Percentiles rank a stretch among this genome's conserved stretches.
Conservation (phyloP, 2,888 invertebrate genomes). For the Drosophila pseudotalamancana region DNA sequence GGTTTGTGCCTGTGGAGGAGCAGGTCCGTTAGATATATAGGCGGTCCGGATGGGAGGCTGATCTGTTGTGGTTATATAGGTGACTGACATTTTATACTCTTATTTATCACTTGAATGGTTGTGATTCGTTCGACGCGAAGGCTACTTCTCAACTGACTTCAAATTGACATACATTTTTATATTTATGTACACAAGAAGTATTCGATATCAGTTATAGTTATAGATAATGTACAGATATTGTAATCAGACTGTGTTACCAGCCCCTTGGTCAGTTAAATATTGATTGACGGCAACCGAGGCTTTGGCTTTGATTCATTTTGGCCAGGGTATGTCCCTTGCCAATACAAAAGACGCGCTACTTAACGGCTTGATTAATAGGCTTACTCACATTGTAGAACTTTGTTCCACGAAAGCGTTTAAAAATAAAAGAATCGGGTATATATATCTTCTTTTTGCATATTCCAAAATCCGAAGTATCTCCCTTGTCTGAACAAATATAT, state of each 20-base stretch:
- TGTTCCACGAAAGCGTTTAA: too few relatives aligned
- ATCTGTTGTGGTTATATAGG: conserved; percentile 14
- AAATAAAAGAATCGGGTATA: too few relatives aligned
- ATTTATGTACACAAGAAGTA: conserved; percentile 25
- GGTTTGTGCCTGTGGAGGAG: conserved; percentile 16
- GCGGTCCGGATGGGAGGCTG: conserved; percentile 26
- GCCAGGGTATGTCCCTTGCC: background rate
- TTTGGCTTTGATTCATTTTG: conserved; percentile 15
- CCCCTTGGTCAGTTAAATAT: background rate
- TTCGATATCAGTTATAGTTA: conserved; percentile 37
- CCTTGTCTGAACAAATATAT: too few relatives aligned
- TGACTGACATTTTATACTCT: conserved; percentile 22
- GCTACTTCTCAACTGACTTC: conserved; percentile 28
- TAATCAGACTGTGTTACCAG: conserved; percentile 25
- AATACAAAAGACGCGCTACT: background rate
- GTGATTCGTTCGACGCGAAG: conserved; percentile 24
- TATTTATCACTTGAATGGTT: background rate
- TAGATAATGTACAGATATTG: conserved; percentile 36
- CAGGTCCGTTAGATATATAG: conserved; percentile 11
- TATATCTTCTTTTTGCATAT: too few relatives aligned
- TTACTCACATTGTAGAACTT: background rate
- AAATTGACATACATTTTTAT: background rate
- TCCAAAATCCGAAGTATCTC: too few relatives aligned
- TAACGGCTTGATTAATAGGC: background rate
- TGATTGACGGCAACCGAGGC: background rate